Base-by-base conservation (phyloP, 2,113 vertebrate species). In the Candoia aspera region DNA sequence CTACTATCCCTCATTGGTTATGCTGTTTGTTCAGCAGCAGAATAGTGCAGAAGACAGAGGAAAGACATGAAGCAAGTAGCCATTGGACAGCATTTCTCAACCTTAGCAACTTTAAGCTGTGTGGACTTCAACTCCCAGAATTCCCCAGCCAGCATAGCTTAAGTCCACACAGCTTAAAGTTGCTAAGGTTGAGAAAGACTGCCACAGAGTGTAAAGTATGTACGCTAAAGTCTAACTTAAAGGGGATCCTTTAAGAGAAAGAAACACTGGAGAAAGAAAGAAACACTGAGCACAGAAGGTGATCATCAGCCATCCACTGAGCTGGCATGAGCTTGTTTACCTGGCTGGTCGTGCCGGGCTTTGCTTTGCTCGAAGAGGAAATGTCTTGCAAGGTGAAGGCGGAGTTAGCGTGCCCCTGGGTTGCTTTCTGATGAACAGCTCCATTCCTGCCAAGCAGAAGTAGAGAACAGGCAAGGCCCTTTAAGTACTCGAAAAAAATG, bases 351-450 rank as follows among this genome's bases (percentile, higher is more conserved):
- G 1, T 0, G 3, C 91, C 90, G 89, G 57, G 91, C 49, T 9
- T 37, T 12, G 13, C 37, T 79, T 88, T 90, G 1, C 49, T 26
- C 5, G 93, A 90, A 23, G 93, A 91, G 90, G 95, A 92, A 54
- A 96, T 33, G 37, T 95, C 94, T 64, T 95, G 86, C 92, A 97
- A 60, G 46, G 87, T 95, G 90, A 97, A 96, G 60, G 95, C 95
- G 24, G 95, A 92, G 91, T 96, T 96, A 26, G 95, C 42, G 10
- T 42, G 93, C 37, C 94, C 95, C 9, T 57, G 0, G 0, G 33
- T 86, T 0, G 86, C 58, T 37, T 94, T 96, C 37, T 90, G 87
- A 11, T 64, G 0, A 0, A 49, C 0, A 9, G 94, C 12, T 59
- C 94, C 92, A 0, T 1, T 96, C 95, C 96, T 96, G 95, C 58